Evolutionary conservation across 2,797 vertebrate species (phyloP).

Genomic region (Oreochromis mossambicus): DNA sequence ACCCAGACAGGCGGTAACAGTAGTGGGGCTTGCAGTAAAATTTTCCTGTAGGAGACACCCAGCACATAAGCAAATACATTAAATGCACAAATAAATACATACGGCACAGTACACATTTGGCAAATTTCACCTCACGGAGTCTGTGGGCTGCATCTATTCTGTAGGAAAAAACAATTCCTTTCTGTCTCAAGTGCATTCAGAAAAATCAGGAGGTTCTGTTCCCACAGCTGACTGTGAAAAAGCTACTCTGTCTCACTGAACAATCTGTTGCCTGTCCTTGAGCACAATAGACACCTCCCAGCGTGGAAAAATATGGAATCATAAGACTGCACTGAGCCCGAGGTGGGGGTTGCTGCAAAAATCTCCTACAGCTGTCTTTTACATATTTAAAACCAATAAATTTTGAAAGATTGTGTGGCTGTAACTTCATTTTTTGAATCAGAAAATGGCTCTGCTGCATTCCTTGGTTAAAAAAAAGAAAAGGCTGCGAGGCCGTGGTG

Average conservation of each 20-base stretch:
- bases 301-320: neutral
- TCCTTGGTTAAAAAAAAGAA: neutral
- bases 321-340: neutral
- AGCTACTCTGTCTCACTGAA: conserved; percentile 38
- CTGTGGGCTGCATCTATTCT: neutral
- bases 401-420: neutral
- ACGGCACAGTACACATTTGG: rapidly evolving
- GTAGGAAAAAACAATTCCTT: neutral
- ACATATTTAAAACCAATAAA: neutral
- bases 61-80: neutral
- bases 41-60: conserved; percentile 80
- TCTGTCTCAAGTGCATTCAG: neutral
- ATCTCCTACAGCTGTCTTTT: neutral
- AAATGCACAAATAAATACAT: neutral
- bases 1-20: conserved; percentile 92
- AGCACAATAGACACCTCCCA: conserved; percentile 43
- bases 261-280: conserved; percentile 55
- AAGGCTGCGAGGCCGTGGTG: rapidly evolving
- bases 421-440: neutral
- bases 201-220: conserved; percentile 35
- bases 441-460: rapidly evolving
- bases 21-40: conserved; percentile 99
- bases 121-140: neutral
- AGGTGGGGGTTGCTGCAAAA: neutral
- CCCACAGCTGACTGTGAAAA: conserved; percentile 23